Percentiles rank a stretch among this genome's conserved stretches.
Evolutionary conservation across 2,797 vertebrate species (phyloP).

Genomic region (Muscicapa striata): DNA sequence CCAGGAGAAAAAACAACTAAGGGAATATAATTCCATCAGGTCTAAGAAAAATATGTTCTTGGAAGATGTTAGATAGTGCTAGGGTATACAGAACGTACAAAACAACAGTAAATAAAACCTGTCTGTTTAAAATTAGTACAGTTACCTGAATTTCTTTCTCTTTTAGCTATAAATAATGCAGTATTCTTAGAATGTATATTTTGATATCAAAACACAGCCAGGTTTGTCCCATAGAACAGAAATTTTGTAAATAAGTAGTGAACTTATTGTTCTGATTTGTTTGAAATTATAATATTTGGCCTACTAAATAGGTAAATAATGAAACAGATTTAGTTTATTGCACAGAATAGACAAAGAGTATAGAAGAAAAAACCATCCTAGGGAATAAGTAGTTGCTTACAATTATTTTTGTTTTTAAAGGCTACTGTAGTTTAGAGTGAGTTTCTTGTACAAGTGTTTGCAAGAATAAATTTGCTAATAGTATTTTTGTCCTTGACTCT

Average conservation of each 20-base stretch:
- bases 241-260: background rate
- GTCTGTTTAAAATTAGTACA: background rate
- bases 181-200: background rate
- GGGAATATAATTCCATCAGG: background rate
- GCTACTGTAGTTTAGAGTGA: background rate
- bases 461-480: background rate
- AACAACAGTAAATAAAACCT: background rate
- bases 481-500: background rate
- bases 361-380: background rate
- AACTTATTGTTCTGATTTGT: background rate
- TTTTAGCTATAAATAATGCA: background rate
- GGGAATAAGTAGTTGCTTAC: background rate
- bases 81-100: background rate
- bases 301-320: background rate
- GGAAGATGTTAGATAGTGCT: background rate
- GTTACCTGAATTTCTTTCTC: background rate
- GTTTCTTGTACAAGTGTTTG: background rate
- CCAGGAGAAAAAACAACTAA: accelerated
- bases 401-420: background rate
- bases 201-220: background rate
- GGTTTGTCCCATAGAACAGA: background rate
- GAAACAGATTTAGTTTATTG: background rate
- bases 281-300: background rate
- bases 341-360: background rate
- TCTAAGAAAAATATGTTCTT: background rate